phyloP scores from a whole-genome alignment of 2,113 vertebrate genomes.

The Prietella phreatophila region DNA sequence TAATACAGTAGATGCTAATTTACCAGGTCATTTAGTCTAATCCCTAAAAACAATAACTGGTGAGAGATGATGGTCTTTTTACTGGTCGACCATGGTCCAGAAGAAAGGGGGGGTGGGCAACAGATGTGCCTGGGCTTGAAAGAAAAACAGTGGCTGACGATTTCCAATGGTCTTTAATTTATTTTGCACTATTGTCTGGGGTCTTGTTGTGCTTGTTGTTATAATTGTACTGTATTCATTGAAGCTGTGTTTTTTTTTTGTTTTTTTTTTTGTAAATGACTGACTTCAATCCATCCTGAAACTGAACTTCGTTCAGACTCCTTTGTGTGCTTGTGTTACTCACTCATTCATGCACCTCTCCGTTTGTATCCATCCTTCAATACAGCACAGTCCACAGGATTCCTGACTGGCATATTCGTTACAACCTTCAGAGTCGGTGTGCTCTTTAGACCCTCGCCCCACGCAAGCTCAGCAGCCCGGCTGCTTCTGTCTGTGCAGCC shows the following conservation, averaged over 20 bases:
- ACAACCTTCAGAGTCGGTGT: slow-evolving; percentile 17
- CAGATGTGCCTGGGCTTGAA: not conserved
- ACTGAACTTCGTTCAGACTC: not conserved
- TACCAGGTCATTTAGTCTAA: slow-evolving; percentile 73
- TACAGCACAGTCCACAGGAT: slow-evolving; percentile 28
- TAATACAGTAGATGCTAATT: slow-evolving; percentile 71
- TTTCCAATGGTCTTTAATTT: not conserved
- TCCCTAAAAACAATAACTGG: slow-evolving; percentile 70
- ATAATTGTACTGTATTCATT: not conserved
- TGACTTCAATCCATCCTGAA: not conserved
- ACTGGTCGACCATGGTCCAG: slow-evolving; percentile 48
- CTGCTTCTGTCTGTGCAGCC: not conserved
- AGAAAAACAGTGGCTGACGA: not conserved
- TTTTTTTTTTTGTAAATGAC: not conserved
- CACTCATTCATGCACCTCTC: not conserved
- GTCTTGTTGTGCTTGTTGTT: not conserved
- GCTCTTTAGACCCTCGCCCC: slow-evolving; percentile 20
- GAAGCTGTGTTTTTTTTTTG: too few species aligned
- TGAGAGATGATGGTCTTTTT: slow-evolving; percentile 61
- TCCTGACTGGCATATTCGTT: slow-evolving; percentile 50
- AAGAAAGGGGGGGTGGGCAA: slow-evolving; percentile 57
- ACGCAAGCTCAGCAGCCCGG: slow-evolving; percentile 1
- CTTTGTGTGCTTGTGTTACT: not conserved
- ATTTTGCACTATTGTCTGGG: not conserved
- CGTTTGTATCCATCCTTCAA: slow-evolving; percentile 17